Conservation (phyloP, 2,113 vertebrate species). For the Vombatus ursinus region DNA sequence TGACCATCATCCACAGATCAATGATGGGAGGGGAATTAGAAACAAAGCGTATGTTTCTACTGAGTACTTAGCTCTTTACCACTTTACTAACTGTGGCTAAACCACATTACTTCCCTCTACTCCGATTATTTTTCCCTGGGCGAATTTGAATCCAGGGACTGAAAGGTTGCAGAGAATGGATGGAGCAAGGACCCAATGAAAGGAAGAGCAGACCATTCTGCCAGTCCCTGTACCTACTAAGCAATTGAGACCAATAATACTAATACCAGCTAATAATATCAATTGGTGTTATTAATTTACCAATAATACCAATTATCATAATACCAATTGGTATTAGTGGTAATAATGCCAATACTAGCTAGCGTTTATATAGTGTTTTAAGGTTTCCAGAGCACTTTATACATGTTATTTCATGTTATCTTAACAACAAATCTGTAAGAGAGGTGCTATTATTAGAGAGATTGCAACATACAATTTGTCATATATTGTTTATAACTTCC, state of each 20-base stretch:
- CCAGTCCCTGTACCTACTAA: not conserved
- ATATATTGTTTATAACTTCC: not conserved
- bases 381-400: not conserved
- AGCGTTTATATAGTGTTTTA: not conserved
- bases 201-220: not conserved
- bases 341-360: not conserved
- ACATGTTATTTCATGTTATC: not conserved
- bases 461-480: not conserved
- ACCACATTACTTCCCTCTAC: not conserved
- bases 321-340: too few species aligned
- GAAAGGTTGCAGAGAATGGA: not conserved
- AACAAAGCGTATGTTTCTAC: not conserved
- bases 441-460: not conserved
- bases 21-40: not conserved
- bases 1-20: not conserved
- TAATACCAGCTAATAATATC: not conserved
- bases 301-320: not conserved
- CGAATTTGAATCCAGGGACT: not conserved
- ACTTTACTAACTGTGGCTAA: not conserved
- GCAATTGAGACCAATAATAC: not conserved
- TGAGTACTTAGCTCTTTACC: not conserved
- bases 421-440: not conserved
- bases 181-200: not conserved
- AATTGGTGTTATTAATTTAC: not conserved
- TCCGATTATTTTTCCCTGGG: not conserved